Percentiles rank a stretch among this genome's conserved stretches.
Conservation (phyloP, 1,140 invertebrate species). For the Drosophila pectinifera region DNA sequence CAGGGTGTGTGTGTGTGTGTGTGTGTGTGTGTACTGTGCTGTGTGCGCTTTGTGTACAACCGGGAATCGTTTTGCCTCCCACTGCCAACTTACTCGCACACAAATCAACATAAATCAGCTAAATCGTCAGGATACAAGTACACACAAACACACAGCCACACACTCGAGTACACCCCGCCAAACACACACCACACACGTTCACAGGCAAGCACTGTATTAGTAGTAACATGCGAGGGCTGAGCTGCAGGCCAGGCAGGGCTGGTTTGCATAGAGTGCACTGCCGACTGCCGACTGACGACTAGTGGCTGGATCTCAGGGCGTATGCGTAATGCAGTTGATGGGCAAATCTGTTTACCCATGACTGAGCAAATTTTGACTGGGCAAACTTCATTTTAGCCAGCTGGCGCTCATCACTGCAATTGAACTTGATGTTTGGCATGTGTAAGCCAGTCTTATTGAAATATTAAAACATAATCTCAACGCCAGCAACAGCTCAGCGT, state of each 20-base stretch:
- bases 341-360: conserved; percentile 57
- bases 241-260: conserved; percentile 44
- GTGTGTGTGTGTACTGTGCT: conserved; percentile 9
- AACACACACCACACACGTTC: conserved; percentile 11
- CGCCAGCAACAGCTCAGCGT: conserved; percentile 13
- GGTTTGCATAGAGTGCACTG: conserved; percentile 49
- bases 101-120: conserved; percentile 83
- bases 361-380: conserved; percentile 52
- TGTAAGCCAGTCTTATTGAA: conserved; percentile 44
- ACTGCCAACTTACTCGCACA: conserved; percentile 64
- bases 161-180: conserved; percentile 13
- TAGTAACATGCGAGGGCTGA: conserved; percentile 59
- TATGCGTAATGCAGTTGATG: conserved; percentile 55
- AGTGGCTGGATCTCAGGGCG: conserved; percentile 50
- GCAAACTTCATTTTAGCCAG: conserved; percentile 52
- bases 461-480: conserved; percentile 33
- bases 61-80: conserved; percentile 70
- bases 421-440: conserved; percentile 52
- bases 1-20: conserved; percentile 20
- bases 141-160: conserved; percentile 30
- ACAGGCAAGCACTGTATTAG: conserved; percentile 63
- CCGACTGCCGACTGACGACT: conserved; percentile 25
- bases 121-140: conserved; percentile 73
- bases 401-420: conserved; percentile 29
- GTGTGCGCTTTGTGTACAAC: conserved; percentile 58